Conservation (phyloP, 2,888 invertebrate genomes). For the Dicyrtomina minuta region DNA sequence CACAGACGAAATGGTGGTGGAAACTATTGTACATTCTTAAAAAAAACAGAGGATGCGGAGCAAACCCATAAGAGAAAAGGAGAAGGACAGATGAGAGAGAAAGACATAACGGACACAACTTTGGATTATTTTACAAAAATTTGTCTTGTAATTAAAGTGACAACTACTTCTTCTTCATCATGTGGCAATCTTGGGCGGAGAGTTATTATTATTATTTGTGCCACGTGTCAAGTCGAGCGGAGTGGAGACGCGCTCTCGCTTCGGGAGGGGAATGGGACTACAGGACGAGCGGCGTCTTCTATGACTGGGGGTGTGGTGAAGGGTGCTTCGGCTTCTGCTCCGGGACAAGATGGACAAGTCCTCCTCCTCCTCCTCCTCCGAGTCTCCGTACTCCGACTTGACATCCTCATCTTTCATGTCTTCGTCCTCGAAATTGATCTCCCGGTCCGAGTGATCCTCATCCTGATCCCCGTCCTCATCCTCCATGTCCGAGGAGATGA, state of each 20-base stretch:
- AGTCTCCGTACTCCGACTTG: slow-evolving; percentile 36
- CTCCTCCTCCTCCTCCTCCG: slow-evolving; percentile 39
- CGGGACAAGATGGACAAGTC: slow-evolving; percentile 29
- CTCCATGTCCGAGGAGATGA: slow-evolving; percentile 26
- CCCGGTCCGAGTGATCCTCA: slow-evolving; percentile 35
- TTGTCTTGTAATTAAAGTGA: too few species aligned
- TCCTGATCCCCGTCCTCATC: slow-evolving; percentile 39
- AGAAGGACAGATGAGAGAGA: too few species aligned
- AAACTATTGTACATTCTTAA: too few species aligned
- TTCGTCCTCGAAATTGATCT: slow-evolving; percentile 16
- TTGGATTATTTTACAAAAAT: too few species aligned
- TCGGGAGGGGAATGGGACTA: too few species aligned
- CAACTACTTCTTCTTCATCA: too few species aligned
- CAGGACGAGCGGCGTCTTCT: slow-evolving; percentile 41
- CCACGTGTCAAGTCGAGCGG: slow-evolving; percentile 49
- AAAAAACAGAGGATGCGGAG: too few species aligned
- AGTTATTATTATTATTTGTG: slow-evolving; percentile 37
- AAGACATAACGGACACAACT: too few species aligned
- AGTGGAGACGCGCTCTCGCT: slow-evolving; percentile 45
- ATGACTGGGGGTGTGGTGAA: neutral
- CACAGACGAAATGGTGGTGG: too few species aligned
- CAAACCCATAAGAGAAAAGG: too few species aligned
- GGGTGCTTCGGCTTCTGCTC: neutral
- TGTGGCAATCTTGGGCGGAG: slow-evolving; percentile 40
- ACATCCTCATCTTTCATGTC: slow-evolving; percentile 31